Base-by-base conservation (phyloP, 2,888 invertebrate genomes). In the Muscina levida region DNA sequence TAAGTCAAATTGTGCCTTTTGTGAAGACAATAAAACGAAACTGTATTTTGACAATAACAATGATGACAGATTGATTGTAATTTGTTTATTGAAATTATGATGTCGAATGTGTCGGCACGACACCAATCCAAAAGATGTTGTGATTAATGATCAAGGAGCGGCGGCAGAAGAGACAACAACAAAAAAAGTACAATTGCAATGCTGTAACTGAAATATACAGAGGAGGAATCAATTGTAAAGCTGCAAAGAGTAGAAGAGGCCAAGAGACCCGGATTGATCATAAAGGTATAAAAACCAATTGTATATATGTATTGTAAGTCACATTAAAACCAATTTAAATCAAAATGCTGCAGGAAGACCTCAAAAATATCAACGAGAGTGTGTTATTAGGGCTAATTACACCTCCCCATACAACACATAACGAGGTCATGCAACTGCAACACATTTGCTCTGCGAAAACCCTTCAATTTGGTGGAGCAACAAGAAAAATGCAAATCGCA, bases 51-150 rank as follows among this genome's bases (percentile, higher is more conserved):
- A 77, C 80, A 80, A 77, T 80, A 73, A 71, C 73, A 77, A 77
- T 77, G 80, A 80, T 80, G 80, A 80, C 80, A 74, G 77, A 80
- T 77, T 77, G 77, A 74, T 74, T 70, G 71, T 67, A 71, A 80
- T 80, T 80, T 79, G 62, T 75, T 79, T 80, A 76, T 80, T 48
- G 37, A 13, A 66, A 42, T 68, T 77, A 74, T 59, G 42, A 31
- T 31, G 31, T 31, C 8, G 62, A 62, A 22, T 19, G 42, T 62
- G 62, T 39, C 59, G n/a, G n/a, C 3, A 31, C 8, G 31, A 31
- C 31, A 31, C 31, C 15, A 42, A 39, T 42, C n/a, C 13, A 62
- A 62, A 19, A 39, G 62, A 17, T 19, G 24, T 22, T 19, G 62
- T 62, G 62, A 62, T 62, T 62, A 74, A 79, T 73, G 66, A 57